phyloP scores from a whole-genome alignment of 2,888 invertebrate species.

The Andrena fulva region DNA sequence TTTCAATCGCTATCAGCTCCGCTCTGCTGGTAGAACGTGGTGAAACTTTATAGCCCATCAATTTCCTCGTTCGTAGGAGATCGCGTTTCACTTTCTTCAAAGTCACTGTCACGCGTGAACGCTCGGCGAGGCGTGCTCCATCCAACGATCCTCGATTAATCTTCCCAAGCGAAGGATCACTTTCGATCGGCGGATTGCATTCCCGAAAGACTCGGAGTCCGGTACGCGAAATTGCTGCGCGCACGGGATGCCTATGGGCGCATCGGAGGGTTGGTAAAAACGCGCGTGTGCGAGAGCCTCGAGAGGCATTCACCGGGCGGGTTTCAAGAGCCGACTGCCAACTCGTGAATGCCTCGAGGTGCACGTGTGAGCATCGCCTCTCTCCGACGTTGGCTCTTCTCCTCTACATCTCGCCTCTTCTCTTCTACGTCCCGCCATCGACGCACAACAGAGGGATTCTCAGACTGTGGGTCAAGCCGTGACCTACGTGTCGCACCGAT shows the following conservation, averaged over 20 bases:
- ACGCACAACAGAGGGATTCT: constrained; percentile 14
- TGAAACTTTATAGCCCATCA: constrained; percentile 2
- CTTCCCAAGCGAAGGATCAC: no score
- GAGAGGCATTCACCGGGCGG: constrained; percentile 74
- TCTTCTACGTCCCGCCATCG: constrained; percentile 24
- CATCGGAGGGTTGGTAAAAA: constrained; percentile 60
- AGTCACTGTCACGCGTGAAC: constrained; percentile 43
- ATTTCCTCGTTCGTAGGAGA: neutral
- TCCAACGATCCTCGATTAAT: no score
- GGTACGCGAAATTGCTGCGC: constrained; percentile 35
- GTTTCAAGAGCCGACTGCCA: constrained; percentile 79
- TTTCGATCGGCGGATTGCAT: neutral
- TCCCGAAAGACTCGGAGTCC: neutral
- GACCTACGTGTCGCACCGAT: constrained; percentile 76
- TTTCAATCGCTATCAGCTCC: neutral
- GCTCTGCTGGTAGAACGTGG: neutral
- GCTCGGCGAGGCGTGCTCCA: constrained; percentile 3
- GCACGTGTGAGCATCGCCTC: constrained; percentile 77
- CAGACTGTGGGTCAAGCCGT: constrained; percentile 80
- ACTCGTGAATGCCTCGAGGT: constrained; percentile 74
- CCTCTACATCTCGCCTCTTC: constrained; percentile 46
- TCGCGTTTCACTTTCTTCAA: constrained; percentile 54
- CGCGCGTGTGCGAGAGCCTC: constrained; percentile 53
- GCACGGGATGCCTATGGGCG: constrained; percentile 36
- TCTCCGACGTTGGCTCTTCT: constrained; percentile 50